Evolutionary conservation across 2,113 vertebrate species (phyloP).

Genomic region (Halichoerus grypus): DNA sequence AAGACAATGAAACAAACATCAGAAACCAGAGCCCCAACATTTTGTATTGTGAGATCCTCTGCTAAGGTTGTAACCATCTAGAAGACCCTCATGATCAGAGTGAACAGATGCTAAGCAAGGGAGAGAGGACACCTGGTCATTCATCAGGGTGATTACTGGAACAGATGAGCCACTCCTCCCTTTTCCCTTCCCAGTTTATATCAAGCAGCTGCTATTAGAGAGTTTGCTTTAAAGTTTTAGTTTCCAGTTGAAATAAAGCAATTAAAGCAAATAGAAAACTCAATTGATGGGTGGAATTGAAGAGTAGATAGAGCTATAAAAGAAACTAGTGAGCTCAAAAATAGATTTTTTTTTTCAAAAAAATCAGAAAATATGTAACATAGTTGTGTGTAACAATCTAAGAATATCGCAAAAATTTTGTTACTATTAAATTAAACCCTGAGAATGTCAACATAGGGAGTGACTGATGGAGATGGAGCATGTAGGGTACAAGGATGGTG

Average conservation of each 20-base stretch:
- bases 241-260: not conserved
- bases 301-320: not conserved
- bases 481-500: not conserved
- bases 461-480: not conserved
- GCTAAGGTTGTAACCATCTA: rapidly evolving
- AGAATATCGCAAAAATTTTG: not conserved
- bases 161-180: not conserved
- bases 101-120: not conserved
- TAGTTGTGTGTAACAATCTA: not conserved
- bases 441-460: not conserved
- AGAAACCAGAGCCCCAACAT: not conserved
- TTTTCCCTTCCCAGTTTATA: not conserved
- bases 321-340: not conserved
- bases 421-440: not conserved
- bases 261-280: not conserved
- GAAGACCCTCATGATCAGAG: not conserved
- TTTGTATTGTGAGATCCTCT: not conserved
- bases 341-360: not conserved
- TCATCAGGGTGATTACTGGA: not conserved
- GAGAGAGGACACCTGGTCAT: no score
- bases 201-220: not conserved
- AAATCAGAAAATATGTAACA: not conserved
- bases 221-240: not conserved
- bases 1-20: not conserved
- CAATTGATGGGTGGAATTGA: not conserved